Base-by-base conservation (phyloP, 2,888 invertebrate genomes). In the Patella ulyssiponensis region DNA sequence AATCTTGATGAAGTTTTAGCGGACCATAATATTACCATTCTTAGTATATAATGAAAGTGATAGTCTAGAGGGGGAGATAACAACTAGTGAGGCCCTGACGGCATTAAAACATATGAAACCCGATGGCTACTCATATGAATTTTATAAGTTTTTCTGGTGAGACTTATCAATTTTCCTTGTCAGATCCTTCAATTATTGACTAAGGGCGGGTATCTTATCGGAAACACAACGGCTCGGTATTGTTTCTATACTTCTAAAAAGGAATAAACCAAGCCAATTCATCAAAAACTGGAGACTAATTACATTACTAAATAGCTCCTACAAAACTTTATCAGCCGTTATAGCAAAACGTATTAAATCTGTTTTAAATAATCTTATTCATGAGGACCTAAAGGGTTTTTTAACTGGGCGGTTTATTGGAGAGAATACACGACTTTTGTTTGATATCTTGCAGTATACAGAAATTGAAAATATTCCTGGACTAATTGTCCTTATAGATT, bases 341-440 rank as follows among this genome's bases (percentile, higher is more conserved):
- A 64, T 64, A 2, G 58, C 58, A 20, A 64, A 64, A 64, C 20
- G 58, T 20, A 64, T 64, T 20, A 64, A 64, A 64, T 64, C 14
- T 17, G 20, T 64, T 20, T 17, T 64, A 27, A 27, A 27, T 27
- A 27, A 27, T 2, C n/a, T 27, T 27, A 27, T 2, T 27, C 27
- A 27, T 27, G 1, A 27, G 27, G 27, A 27, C 27, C 1, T 2
- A 27, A 27, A 70, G n/a, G 20, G 71, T 54, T 76, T 76, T 76
- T 56, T 76, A 27, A 44, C 52, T 20, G 58, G 76, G 71, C 9
- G 58, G 14, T 71, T 56, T 27, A 76, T 76, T 14, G 71, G 56
- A 27, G 73, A 77, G 69, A 73, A 70, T 52, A 77, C 54, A 11
- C 58, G 73, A 33, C 52, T 73, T 72, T 52, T 74, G 4, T 73